Conservation (phyloP, 2,888 invertebrate species). For the Caenorhabditis sp. region DNA sequence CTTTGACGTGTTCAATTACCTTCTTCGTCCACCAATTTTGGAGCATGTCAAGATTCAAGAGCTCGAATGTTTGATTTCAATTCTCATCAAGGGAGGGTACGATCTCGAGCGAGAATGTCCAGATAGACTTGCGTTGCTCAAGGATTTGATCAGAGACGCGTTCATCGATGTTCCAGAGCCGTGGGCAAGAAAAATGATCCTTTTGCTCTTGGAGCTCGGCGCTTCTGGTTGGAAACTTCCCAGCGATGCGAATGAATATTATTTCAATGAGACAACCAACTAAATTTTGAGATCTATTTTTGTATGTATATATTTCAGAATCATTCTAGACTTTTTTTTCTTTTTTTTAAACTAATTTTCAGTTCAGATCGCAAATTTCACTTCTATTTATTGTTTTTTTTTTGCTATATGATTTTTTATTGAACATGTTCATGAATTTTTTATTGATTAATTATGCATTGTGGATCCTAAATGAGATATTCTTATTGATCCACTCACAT, state of each 20-base stretch:
- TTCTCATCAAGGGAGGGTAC: slow-evolving; percentile 66
- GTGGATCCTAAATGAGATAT: too few species aligned
- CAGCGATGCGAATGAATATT: slow-evolving; percentile 69
- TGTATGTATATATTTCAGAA: slow-evolving; percentile 4
- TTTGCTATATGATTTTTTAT: too few species aligned
- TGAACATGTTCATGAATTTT: too few species aligned
- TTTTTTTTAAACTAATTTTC: not conserved
- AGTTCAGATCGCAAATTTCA: not conserved
- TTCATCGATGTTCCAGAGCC: slow-evolving; percentile 67
- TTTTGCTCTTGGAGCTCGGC: slow-evolving; percentile 67
- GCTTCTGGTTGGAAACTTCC: slow-evolving; percentile 69
- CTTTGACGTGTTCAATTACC: slow-evolving; percentile 66
- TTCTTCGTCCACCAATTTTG: slow-evolving; percentile 63
- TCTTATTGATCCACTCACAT: too few species aligned
- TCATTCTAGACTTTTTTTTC: slow-evolving; percentile 10
- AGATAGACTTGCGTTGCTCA: slow-evolving; percentile 62
- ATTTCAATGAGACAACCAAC: slow-evolving; percentile 60
- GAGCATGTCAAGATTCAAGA: slow-evolving; percentile 70
- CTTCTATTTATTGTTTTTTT: too few species aligned
- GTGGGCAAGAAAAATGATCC: slow-evolving; percentile 71
- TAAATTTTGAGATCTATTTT: slow-evolving; percentile 22
- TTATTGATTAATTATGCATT: too few species aligned
- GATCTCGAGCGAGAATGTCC: slow-evolving; percentile 70
- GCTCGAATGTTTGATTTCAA: slow-evolving; percentile 66
- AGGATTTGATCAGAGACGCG: slow-evolving; percentile 67